Evolutionary conservation across 2,888 invertebrate species (phyloP).

Genomic region (Mimumesa dahlbomi): DNA sequence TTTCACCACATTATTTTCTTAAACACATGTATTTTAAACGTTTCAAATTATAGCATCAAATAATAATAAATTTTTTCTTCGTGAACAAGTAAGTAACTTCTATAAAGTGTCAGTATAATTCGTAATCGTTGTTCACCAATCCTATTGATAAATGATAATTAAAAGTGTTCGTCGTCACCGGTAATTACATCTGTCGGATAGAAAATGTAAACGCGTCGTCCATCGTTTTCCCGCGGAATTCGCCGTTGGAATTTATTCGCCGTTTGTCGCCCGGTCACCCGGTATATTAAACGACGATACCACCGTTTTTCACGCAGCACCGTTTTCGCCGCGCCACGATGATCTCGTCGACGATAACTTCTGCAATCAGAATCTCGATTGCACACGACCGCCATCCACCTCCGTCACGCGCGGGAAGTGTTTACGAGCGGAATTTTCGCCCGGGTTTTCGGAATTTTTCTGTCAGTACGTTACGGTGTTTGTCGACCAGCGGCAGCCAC

Average conservation of each 20-base stretch:
- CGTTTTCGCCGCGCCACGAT: slow-evolving; percentile 31
- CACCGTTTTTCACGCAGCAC: slow-evolving; percentile 36
- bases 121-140: too few species aligned
- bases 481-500: too few species aligned
- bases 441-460: slow-evolving; percentile 16
- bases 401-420: background rate
- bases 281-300: slow-evolving; percentile 40
- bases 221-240: background rate
- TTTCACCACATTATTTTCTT: too few species aligned
- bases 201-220: slow-evolving; percentile 2
- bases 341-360: slow-evolving; percentile 51
- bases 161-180: background rate
- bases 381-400: background rate
- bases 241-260: slow-evolving; percentile 25
- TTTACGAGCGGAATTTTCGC: background rate
- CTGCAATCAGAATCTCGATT: slow-evolving; percentile 46
- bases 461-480: slow-evolving; percentile 1
- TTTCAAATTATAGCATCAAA: too few species aligned
- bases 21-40: too few species aligned
- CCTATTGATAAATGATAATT: too few species aligned
- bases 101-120: too few species aligned
- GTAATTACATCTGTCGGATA: slow-evolving; percentile 25
- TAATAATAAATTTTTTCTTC: too few species aligned
- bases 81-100: too few species aligned
- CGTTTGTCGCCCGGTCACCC: slow-evolving; percentile 37